These are phyloP conservation scores for Caloenas nicobarica DNA, from an alignment of 2,113 vertebrate genomes.

Conservation along the genomic window DNA sequence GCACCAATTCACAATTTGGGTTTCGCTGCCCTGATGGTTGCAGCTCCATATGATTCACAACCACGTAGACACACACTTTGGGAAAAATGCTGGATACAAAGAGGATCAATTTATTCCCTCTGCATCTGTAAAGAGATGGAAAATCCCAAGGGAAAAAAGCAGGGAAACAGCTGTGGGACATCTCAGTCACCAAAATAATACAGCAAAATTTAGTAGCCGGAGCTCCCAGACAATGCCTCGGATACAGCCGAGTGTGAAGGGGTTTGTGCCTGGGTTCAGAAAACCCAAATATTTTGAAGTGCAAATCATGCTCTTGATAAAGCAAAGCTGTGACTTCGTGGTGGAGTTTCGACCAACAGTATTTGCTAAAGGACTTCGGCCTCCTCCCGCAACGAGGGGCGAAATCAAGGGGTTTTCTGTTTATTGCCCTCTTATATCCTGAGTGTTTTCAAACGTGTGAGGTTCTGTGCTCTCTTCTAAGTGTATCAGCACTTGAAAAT, in stretches of 20 bases:
- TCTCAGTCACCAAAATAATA: not conserved
- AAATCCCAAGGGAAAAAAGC: not conserved
- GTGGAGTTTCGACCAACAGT: not conserved
- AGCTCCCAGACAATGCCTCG: not conserved
- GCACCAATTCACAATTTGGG: fast-evolving
- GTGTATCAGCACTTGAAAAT: not conserved
- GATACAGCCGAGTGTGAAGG: not conserved
- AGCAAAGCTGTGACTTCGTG: not conserved
- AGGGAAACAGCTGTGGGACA: not conserved
- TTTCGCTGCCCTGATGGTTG: not conserved
- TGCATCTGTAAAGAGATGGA: not conserved
- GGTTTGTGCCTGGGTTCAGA: not conserved
- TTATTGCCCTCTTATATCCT: not conserved
- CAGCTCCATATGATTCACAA: not conserved
- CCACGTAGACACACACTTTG: not conserved
- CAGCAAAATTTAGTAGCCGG: not conserved
- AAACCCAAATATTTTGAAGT: not conserved
- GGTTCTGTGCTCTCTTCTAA: not conserved
- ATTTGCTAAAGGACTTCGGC: not conserved
- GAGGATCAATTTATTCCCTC: not conserved
- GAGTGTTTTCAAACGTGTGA: not conserved
- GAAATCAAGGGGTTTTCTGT: fast-evolving
- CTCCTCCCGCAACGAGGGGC: not conserved
- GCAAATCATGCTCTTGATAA: not conserved
- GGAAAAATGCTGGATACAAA: fast-evolving